Conservation (phyloP, 2,113 vertebrate species). For the Oxyruncus cristatus region DNA sequence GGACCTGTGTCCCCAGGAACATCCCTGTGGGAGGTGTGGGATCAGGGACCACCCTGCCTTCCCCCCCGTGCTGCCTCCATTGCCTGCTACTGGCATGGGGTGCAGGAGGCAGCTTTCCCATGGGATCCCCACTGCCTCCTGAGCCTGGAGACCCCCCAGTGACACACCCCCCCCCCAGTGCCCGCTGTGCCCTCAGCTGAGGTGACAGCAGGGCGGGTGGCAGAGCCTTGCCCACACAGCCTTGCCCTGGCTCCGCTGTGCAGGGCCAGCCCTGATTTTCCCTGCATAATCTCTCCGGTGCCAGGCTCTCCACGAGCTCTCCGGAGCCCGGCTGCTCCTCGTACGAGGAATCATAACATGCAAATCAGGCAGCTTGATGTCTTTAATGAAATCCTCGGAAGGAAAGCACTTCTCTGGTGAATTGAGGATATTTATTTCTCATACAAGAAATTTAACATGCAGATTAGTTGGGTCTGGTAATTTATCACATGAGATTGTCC, state of each 20-base stretch:
- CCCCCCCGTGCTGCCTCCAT: background rate
- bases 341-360: background rate
- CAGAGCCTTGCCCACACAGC: fast-evolving
- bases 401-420: slow-evolving; percentile 51
- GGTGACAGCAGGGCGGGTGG: background rate
- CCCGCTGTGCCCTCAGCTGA: background rate
- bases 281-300: background rate
- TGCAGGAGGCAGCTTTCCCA: fast-evolving
- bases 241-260: background rate
- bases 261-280: background rate
- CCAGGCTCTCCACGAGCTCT: background rate
- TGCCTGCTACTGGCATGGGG: fast-evolving
- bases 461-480: slow-evolving; percentile 70
- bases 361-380: slow-evolving; percentile 40
- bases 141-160: fast-evolving
- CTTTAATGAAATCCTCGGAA: slow-evolving; percentile 55
- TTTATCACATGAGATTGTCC: slow-evolving; percentile 70
- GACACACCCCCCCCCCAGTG: fast-evolving
- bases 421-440: slow-evolving; percentile 70
- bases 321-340: background rate
- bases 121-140: background rate
- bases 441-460: slow-evolving; percentile 71
- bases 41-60: background rate
- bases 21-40: background rate
- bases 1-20: background rate